Evolutionary conservation across 2,113 vertebrate species (phyloP).

Genomic region (Sinosuthora webbiana): DNA sequence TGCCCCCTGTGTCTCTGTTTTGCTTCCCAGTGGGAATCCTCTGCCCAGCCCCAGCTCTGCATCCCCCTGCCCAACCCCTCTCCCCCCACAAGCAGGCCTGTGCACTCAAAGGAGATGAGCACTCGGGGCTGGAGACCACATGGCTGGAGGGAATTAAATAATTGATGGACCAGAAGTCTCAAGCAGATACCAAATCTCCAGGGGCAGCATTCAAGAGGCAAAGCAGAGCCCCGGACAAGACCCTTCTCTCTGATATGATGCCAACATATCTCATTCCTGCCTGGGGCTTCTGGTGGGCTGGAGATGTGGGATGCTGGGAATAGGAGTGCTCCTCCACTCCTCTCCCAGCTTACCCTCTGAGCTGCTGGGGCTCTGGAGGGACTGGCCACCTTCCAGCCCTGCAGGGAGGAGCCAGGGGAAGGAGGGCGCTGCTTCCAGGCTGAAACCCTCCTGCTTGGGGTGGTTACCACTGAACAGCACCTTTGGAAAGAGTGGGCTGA

Average conservation of each 20-base stretch:
- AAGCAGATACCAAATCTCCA: constrained; percentile 1
- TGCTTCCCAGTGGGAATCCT: background rate
- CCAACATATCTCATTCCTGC: background rate
- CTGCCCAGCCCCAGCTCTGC: background rate
- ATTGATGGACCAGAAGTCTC: constrained; percentile 57
- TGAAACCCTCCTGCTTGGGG: background rate
- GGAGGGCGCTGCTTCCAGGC: background rate
- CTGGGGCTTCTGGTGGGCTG: background rate
- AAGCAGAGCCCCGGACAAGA: background rate
- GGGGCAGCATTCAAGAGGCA: background rate
- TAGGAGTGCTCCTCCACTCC: background rate
- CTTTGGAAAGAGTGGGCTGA: background rate
- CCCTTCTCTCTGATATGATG: background rate
- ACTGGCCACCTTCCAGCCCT: background rate
- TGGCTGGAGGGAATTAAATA: constrained; percentile 62
- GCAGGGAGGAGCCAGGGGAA: background rate
- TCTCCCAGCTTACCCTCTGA: accelerated
- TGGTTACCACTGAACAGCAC: background rate
- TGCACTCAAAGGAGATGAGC: accelerated
- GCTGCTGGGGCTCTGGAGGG: background rate
- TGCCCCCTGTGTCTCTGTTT: background rate
- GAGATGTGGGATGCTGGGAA: background rate
- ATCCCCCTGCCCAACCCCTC: background rate
- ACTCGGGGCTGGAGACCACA: constrained; percentile 35
- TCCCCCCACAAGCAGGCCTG: background rate